Conservation (phyloP, 2,113 vertebrate species). For the Seriola aureovittata region DNA sequence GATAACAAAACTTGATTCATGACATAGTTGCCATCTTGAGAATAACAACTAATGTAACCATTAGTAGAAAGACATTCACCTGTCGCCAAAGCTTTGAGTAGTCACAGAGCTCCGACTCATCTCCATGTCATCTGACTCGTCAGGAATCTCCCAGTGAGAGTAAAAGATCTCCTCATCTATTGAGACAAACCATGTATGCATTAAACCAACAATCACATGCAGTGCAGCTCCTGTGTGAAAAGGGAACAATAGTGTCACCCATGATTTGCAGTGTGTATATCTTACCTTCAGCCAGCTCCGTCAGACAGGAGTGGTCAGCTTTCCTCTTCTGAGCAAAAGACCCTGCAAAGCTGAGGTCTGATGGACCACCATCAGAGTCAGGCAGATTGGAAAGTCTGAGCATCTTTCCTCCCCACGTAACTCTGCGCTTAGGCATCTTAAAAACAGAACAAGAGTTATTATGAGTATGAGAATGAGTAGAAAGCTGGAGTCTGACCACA, state of each 20-base stretch:
- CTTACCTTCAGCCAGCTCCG: constrained; percentile 86
- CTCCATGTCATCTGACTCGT: constrained; percentile 76
- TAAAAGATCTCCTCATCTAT: constrained; percentile 80
- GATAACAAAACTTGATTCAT: not conserved
- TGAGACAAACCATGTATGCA: not conserved
- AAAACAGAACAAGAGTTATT: not conserved
- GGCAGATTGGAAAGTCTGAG: constrained; percentile 1
- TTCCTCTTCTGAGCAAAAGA: constrained; percentile 65
- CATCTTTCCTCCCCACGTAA: constrained; percentile 95
- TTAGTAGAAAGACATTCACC: constrained; percentile 23
- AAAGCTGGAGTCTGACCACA: accelerated
- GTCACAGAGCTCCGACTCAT: constrained; percentile 66
- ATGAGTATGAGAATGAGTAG: not conserved
- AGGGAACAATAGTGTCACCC: not conserved
- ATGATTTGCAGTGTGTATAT: not conserved
- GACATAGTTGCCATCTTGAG: not conserved
- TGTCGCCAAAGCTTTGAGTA: constrained; percentile 66
- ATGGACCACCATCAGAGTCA: not conserved
- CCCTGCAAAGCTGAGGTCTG: constrained; percentile 70
- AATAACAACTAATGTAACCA: not conserved
- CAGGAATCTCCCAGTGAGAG: constrained; percentile 70
- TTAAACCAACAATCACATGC: not conserved
- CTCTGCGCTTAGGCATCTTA: constrained; percentile 90
- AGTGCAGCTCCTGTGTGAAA: not conserved
- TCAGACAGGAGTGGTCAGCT: constrained; percentile 58